Percentiles rank a stretch among this genome's conserved stretches.
These are phyloP conservation scores for Eulemur rufifrons DNA, from an alignment of 2,113 vertebrate genomes.

Conservation along the genomic window DNA sequence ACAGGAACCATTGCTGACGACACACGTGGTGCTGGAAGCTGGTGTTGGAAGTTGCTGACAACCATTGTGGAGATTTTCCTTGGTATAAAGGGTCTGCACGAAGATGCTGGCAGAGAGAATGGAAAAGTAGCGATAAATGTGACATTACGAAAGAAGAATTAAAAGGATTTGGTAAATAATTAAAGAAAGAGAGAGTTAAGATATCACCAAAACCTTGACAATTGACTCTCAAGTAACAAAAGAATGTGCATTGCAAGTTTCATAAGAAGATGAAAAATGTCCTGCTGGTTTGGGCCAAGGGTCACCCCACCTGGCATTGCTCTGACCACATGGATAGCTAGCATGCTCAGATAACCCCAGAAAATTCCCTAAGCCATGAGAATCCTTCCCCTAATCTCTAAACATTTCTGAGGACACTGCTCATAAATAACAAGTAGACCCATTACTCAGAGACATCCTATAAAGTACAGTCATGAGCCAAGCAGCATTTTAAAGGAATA, in stretches of 20 bases:
- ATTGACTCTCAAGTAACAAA: not conserved
- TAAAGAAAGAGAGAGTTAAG: constrained; percentile 3
- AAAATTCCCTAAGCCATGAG: not conserved
- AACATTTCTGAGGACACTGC: not conserved
- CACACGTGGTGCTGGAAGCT: not conserved
- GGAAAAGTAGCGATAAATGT: constrained; percentile 30
- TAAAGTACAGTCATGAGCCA: not conserved
- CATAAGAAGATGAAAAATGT: not conserved
- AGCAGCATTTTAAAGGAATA: not conserved
- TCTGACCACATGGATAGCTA: not conserved
- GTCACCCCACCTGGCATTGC: not conserved
- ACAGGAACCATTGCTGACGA: no score
- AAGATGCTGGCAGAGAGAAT: not conserved
- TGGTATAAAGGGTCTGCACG: not conserved
- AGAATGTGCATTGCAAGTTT: constrained; percentile 14
- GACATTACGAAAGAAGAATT: constrained; percentile 29
- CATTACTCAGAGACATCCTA: not conserved
- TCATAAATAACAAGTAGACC: not conserved
- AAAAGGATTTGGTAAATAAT: constrained; percentile 59
- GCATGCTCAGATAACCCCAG: not conserved
- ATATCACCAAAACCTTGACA: not conserved
- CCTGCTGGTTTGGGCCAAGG: not conserved
- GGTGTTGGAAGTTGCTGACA: not conserved
- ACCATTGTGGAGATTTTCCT: not conserved
- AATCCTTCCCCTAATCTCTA: not conserved